phyloP scores from a whole-genome alignment of 2,113 vertebrate genomes.

The Phalacrocorax brasilianus region DNA sequence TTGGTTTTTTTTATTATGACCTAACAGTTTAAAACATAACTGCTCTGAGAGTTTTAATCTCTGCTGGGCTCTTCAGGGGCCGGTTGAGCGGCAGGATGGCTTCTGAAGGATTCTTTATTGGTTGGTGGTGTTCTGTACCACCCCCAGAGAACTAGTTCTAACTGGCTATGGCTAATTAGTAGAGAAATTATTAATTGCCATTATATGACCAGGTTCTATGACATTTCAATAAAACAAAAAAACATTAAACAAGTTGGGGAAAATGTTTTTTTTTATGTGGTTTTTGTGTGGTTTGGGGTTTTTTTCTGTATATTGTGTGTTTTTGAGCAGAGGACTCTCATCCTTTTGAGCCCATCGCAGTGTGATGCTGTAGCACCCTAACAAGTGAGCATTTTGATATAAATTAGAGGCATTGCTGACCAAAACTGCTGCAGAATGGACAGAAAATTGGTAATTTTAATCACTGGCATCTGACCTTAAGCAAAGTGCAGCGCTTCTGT shows the following conservation, averaged over 20 bases:
- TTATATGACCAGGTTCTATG: neutral
- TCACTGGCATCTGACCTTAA: neutral
- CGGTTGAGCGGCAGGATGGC: neutral
- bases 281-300: too few relatives aligned
- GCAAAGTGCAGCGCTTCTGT: neutral
- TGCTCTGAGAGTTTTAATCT: neutral
- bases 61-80: neutral
- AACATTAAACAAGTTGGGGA: neutral
- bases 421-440: neutral
- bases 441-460: neutral
- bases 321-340: neutral
- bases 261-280: too few relatives aligned
- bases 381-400: neutral
- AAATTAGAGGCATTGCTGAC: neutral
- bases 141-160: neutral
- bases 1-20: neutral
- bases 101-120: neutral
- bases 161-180: neutral
- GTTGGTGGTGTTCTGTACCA: neutral
- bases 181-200: neutral
- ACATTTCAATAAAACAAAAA: neutral
- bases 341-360: neutral
- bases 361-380: neutral
- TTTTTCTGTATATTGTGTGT: too few relatives aligned
- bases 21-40: neutral